Conservation (phyloP, 2,113 vertebrate species). For the Etia nguti region DNA sequence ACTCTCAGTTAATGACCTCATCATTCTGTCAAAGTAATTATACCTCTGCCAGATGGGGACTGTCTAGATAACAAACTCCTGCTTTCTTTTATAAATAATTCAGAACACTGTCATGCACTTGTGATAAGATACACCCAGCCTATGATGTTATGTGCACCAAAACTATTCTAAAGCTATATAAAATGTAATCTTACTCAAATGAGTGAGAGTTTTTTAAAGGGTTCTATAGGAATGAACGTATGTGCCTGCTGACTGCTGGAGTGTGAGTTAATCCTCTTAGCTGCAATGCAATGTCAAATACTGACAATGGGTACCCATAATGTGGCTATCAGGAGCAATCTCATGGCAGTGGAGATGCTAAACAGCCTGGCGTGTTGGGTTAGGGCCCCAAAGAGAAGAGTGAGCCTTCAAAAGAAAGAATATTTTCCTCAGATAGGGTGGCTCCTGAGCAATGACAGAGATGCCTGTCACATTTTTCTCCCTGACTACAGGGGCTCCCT, state of each 20-base stretch:
- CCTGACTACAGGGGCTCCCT: conserved; percentile 84
- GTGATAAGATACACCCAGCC: not conserved
- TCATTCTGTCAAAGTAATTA: not conserved
- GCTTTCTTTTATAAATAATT: conserved; percentile 49
- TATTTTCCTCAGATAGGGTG: conserved; percentile 80
- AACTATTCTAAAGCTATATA: not conserved
- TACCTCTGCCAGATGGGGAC: not conserved
- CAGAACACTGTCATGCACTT: not conserved
- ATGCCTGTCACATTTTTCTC: conserved; percentile 93
- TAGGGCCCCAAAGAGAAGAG: conserved; percentile 70
- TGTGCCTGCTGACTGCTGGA: conserved; percentile 33
- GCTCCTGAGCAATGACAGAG: conserved; percentile 80
- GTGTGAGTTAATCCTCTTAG: conserved; percentile 73
- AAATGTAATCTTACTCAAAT: not conserved
- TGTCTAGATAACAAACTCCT: conserved; percentile 20
- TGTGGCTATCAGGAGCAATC: conserved; percentile 70
- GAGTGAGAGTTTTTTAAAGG: not conserved
- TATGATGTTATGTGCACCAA: not conserved
- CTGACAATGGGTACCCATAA: conserved; percentile 75
- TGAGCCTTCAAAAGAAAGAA: conserved; percentile 71
- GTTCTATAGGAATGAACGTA: conserved; percentile 44
- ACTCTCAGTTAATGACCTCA: conserved; percentile 58
- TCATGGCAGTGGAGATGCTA: conserved; percentile 73
- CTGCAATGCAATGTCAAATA: conserved; percentile 61
- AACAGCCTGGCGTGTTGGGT: conserved; percentile 73